These are phyloP conservation scores for Oxygymnocypris stewartii DNA, from an alignment of 2,113 vertebrate genomes.

Conservation along the genomic window DNA sequence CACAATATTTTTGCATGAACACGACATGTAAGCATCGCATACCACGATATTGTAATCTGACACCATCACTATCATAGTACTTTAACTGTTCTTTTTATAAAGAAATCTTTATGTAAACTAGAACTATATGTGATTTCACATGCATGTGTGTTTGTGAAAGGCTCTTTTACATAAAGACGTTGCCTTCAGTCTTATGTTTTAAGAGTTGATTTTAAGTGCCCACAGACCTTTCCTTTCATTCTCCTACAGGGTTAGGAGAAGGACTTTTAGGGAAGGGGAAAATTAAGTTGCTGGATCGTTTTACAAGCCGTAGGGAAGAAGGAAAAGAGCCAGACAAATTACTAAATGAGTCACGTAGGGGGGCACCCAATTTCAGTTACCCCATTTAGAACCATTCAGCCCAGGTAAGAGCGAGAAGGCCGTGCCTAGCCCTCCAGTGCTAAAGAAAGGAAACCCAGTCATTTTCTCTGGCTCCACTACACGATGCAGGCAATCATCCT, in stretches of 20 bases:
- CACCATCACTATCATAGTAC: neutral
- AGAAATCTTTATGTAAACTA: neutral
- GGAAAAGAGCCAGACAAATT: conserved; percentile 85
- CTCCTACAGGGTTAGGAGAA: conserved; percentile 64
- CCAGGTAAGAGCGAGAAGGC: conserved; percentile 41
- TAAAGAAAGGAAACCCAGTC: neutral
- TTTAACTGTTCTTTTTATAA: neutral
- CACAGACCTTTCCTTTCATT: conserved; percentile 52
- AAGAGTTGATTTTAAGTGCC: conserved; percentile 40
- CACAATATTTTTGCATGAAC: neutral
- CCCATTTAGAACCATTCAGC: conserved; percentile 51
- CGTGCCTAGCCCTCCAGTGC: neutral
- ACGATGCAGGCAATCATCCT: neutral
- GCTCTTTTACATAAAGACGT: conserved; percentile 1
- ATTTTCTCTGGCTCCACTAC: neutral
- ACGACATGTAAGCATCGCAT: neutral
- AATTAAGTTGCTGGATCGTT: conserved; percentile 79
- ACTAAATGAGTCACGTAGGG: conserved; percentile 78
- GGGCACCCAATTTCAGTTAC: conserved; percentile 45
- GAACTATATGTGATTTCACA: too few relatives aligned
- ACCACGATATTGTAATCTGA: neutral
- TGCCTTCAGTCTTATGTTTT: conserved; percentile 42
- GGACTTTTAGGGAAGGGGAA: conserved; percentile 59
- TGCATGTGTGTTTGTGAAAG: conserved; percentile 32
- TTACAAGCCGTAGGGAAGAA: conserved; percentile 79